Evolutionary conservation across 2,888 invertebrate species (phyloP).

Genomic region (Antheraea yamamai): DNA sequence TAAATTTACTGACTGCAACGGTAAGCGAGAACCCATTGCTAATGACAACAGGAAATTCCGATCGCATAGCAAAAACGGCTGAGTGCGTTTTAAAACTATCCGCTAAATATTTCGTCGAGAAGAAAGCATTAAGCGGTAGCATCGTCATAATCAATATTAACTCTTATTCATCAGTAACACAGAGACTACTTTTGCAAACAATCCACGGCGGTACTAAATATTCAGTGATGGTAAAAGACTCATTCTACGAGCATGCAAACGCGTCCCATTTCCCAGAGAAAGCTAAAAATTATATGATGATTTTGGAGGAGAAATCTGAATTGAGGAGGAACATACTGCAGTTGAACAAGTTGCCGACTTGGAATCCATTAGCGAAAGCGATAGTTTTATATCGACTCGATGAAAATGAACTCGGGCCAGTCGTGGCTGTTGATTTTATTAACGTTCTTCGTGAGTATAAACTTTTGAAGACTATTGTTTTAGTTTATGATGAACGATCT

Average conservation of each 20-base stretch:
- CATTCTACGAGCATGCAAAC: conserved; percentile 73
- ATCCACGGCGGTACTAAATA: conserved; percentile 73
- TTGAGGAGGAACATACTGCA: conserved; percentile 71
- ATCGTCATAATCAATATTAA: conserved; percentile 78
- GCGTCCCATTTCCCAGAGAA: conserved; percentile 80
- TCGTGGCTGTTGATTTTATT: conserved; percentile 62
- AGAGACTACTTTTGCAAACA: conserved; percentile 67
- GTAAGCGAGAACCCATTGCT: conserved; percentile 60
- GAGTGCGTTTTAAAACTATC: conserved; percentile 79
- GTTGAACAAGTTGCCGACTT: conserved; percentile 73
- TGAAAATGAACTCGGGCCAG: conserved; percentile 51
- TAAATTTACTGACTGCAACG: conserved; percentile 30
- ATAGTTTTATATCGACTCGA: conserved; percentile 68
- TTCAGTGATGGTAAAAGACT: conserved; percentile 79
- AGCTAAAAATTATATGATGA: conserved; percentile 80
- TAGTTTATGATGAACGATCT: conserved; percentile 57
- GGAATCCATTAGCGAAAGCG: conserved; percentile 78
- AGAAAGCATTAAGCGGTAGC: conserved; percentile 75
- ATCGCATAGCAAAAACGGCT: conserved; percentile 67
- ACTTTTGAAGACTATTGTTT: conserved; percentile 67
- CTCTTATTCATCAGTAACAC: conserved; percentile 67
- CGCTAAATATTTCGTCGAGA: conserved; percentile 78
- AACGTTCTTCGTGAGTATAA: conserved; percentile 66
- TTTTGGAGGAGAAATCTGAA: conserved; percentile 75
- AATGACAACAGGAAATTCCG: conserved; percentile 62